phyloP scores from a whole-genome alignment of 2,797 vertebrate genomes.

The Coccyzus lansbergi region DNA sequence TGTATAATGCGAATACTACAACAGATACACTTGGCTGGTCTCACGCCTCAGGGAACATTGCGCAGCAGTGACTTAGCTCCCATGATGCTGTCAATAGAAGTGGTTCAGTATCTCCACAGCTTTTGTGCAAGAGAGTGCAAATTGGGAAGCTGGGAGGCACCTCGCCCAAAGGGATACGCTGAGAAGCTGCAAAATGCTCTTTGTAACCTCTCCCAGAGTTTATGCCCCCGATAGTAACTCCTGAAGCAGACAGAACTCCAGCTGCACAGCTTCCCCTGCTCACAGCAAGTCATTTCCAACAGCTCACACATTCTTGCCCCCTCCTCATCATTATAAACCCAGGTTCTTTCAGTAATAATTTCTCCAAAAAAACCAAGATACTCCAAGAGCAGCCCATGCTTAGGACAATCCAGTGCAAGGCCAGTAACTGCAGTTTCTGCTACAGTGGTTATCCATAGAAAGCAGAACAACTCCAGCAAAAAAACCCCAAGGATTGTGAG shows the following conservation, averaged over 20 bases:
- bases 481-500: not conserved
- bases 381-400: not conserved
- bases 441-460: constrained; percentile 14
- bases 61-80: not conserved
- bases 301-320: not conserved
- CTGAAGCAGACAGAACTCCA: not conserved
- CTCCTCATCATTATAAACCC: not conserved
- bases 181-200: not conserved
- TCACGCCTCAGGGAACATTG: not conserved
- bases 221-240: not conserved
- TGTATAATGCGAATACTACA: not conserved
- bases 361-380: not conserved
- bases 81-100: rapidly evolving
- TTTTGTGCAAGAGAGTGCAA: not conserved
- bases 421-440: not conserved
- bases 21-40: not conserved
- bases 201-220: not conserved
- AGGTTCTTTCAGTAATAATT: not conserved
- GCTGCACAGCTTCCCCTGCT: not conserved
- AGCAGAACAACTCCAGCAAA: constrained; percentile 22
- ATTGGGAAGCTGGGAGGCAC: not conserved
- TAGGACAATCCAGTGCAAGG: not conserved
- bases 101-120: not conserved
- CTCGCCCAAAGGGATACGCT: rapidly evolving
- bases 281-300: not conserved